Percentiles rank a stretch among this genome's conserved stretches.
Evolutionary conservation across 2,888 invertebrate genomes (phyloP).

Genomic region (Willowsia nigromaculata): DNA sequence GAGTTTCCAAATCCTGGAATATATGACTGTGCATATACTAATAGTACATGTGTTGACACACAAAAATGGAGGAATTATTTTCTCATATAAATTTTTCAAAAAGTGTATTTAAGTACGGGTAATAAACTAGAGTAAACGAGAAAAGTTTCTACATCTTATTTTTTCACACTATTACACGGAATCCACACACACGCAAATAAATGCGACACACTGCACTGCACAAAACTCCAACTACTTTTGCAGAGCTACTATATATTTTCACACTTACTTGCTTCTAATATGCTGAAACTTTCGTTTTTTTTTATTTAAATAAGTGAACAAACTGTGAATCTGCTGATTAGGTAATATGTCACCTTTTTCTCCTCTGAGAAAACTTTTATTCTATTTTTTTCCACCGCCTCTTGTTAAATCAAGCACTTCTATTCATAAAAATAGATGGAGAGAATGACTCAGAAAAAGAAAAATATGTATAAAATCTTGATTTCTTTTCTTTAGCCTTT

Average conservation of each 20-base stretch:
- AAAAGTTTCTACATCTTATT: too few relatives aligned
- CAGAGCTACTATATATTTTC: not conserved
- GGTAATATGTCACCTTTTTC: conserved; percentile 17
- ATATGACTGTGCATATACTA: too few relatives aligned
- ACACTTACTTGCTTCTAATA: not conserved
- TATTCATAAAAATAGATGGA: conserved; percentile 43
- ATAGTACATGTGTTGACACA: too few relatives aligned
- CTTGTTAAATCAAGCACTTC: conserved; percentile 59
- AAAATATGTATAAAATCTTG: not conserved
- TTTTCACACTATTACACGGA: too few relatives aligned
- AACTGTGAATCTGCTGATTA: conserved; percentile 36
- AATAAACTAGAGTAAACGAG: too few relatives aligned
- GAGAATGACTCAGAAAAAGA: not conserved
- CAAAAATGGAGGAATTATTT: too few relatives aligned
- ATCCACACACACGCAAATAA: too few relatives aligned
- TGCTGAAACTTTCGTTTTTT: not conserved
- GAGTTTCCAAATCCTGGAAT: too few relatives aligned
- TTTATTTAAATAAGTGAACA: conserved; percentile 34
- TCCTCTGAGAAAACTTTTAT: conserved; percentile 2
- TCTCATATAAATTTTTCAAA: too few relatives aligned
- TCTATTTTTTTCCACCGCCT: not conserved
- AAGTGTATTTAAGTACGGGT: too few relatives aligned
- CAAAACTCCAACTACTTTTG: not conserved
- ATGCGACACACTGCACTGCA: too few relatives aligned
- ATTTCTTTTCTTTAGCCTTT: not conserved